Evolutionary conservation across 2,113 vertebrate species (phyloP).

Genomic region (Amblyornis subalaris): DNA sequence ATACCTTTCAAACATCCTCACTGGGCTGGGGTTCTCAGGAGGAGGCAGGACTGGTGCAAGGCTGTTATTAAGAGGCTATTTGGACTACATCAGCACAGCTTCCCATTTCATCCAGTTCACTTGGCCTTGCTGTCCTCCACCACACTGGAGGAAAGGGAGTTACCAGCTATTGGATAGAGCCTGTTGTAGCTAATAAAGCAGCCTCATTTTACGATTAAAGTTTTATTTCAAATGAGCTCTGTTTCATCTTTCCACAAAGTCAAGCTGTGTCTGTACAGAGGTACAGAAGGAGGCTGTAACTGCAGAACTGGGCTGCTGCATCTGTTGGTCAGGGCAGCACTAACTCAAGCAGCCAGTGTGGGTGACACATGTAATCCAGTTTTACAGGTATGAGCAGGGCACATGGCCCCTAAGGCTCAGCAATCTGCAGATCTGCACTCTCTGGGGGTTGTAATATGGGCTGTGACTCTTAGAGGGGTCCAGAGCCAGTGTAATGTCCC

Average conservation of each 20-base stretch:
- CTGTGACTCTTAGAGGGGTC: neutral
- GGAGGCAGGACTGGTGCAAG: neutral
- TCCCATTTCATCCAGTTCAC: neutral
- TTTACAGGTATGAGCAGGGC: neutral
- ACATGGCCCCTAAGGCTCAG: neutral
- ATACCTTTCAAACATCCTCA: neutral
- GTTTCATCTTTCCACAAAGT: neutral
- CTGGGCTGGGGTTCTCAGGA: neutral
- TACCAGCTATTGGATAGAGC: neutral
- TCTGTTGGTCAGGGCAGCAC: neutral
- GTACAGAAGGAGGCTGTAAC: neutral
- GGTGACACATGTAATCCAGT: neutral
- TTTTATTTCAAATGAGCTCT: neutral
- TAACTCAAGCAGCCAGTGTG: neutral
- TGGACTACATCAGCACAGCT: neutral
- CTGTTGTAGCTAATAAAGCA: neutral
- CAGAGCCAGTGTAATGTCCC: neutral
- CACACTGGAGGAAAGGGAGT: neutral
- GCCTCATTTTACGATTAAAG: neutral
- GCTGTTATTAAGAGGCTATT: neutral
- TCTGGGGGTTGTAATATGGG: accelerated
- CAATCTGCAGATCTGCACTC: accelerated
- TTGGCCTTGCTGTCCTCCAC: neutral
- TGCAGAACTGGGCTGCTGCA: neutral
- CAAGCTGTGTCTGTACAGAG: neutral